Evolutionary conservation across 1,140 invertebrate genomes (phyloP), one percentile per base, ranked within the genome.

Genomic region (Matsumurasca onukii): DNA sequence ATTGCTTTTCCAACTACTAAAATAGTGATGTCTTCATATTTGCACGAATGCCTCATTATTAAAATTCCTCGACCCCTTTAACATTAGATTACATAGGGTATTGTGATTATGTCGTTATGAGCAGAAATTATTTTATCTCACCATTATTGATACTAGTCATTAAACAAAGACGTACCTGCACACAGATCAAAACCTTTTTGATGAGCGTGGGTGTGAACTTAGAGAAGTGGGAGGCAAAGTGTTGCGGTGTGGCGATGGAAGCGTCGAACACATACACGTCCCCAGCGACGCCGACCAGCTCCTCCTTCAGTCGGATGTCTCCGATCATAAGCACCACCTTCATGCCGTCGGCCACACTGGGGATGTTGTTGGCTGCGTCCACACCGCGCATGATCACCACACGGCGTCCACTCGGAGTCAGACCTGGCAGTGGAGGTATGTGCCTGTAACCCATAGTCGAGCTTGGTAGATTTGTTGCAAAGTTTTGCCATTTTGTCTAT

Each of bases 271-370:
- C 84, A 73, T 91, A 93, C 20, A 92, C 86, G 73, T 93, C 91
- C 0, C 91, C 91, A 17, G 90, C 91, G 3, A 93, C 91, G 17
- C 91, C 91, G 2, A 85, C 82, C 34, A 82, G 78, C 75, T 93
- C 91, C 70, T 91, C 91, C 3, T 83, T 85, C 13, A 93, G 78
- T n/a, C 91, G 83, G 1, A 92, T 80, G 72, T 93, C 91, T 1
- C 91, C 91, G 31, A 92, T 88, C 91, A 93, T 93, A 1, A 92
- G 77, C 0, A 89, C 86, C 1, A 91, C 77, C 77, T 93, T 93
- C 82, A 92, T 86, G n/a, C 83, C 83, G 64, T 92, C 90, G 2
- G 85, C 74, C 3, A 88, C 80, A 62, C 85, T 84, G 1, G 83
- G 82, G 0, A 85, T 83, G 31, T 83, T 81, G 2, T 84, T 73